Evolutionary conservation across 2,888 invertebrate species (phyloP).

Genomic region (Eilema sororculum): DNA sequence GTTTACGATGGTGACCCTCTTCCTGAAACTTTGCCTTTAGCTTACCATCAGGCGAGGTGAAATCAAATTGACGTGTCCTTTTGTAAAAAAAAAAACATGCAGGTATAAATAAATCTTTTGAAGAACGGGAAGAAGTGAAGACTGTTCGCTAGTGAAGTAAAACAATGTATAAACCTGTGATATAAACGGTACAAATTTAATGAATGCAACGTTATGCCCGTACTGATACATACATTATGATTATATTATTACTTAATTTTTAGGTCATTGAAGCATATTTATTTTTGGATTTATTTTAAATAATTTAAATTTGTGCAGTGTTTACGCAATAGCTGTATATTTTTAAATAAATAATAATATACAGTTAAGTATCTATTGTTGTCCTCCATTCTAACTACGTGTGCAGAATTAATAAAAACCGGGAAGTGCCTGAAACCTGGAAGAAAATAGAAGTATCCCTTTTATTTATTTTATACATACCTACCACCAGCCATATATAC

Average conservation of each 20-base stretch:
- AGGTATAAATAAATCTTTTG: no score
- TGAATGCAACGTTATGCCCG: not conserved
- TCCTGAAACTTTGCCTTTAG: no score
- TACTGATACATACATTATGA: not conserved
- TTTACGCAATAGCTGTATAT: conserved; percentile 5
- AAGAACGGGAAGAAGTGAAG: no score
- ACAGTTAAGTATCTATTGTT: not conserved
- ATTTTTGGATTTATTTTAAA: not conserved
- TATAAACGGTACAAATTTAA: not conserved
- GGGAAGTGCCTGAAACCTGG: not conserved
- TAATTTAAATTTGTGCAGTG: not conserved
- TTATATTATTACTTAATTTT: not conserved
- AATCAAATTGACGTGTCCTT: no score
- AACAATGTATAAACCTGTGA: not conserved
- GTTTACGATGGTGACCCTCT: no score
- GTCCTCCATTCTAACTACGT: not conserved
- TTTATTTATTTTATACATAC: no score
- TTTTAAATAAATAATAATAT: not conserved
- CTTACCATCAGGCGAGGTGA: no score
- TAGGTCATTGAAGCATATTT: not conserved
- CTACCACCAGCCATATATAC: no score
- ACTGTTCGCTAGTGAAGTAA: not conserved
- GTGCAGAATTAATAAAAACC: not conserved
- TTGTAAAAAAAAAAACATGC: no score
- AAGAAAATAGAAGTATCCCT: no score